Evolutionary conservation across 2,888 invertebrate species (phyloP), one percentile per base, ranked within the genome.

Genomic region (Plusia festucae): DNA sequence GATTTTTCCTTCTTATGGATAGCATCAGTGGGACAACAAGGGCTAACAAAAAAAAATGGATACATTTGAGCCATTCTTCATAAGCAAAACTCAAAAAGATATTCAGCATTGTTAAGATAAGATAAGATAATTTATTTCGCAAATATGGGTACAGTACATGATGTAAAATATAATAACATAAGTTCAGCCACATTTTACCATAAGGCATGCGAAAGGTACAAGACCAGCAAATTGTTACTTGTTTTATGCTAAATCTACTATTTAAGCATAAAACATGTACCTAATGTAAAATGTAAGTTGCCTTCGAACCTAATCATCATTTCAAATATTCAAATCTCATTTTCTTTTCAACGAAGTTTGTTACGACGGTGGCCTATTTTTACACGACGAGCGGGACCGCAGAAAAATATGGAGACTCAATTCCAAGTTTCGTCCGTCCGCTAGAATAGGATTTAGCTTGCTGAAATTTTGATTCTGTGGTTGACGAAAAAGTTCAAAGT

Each of bases 281-380:
- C 20, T 20, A 49, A 49, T 49, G n/a, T n/a, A 49, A 49, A 49
- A 49, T 49, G 20, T 11, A 58, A 54, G 20, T 53, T 59, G 18
- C 18, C 11, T 24, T 9, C 55, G 16, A 57, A 74, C 27, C 52
- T 49, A 58, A 56, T 72, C 55, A 65, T 32, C 58, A 64, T 70
- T 64, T 74, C 75, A 58, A 55, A 59, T 72, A 64, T 68, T 57
- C 30, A 22, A 44, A 68, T 27, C 54, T 65, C 24, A 51, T 75
- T 73, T 75, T 70, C 44, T 52, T 57, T 70, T 44, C 2, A 58
- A 64, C 64, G 32, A 15, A 57, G 44, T 18, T 24, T 44, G 51
- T n/a, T 60, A 30, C 34, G 11, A 55, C 44, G 34, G 40, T 5
- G 16, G 9, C 20, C 13, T 58, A 49, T 20, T 64, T 55, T 18